A percentile compares a stretch with the other conserved stretches of the same genome.
Conservation (phyloP, 1,140 invertebrate genomes). For the Tetramorium simillimum region DNA sequence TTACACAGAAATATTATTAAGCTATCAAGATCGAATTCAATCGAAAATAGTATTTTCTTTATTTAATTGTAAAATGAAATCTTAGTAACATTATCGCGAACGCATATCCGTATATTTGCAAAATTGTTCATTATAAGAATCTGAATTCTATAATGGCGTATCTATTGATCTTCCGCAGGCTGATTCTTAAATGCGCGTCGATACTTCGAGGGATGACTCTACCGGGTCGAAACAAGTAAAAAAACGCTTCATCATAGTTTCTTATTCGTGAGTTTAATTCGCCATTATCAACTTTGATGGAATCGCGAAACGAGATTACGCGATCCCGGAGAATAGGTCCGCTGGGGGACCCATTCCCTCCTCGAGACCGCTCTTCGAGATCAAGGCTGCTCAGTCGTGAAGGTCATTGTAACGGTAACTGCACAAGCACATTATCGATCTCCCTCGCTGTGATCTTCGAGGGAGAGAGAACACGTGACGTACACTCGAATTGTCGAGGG, state of each 20-base stretch:
- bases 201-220: neutral
- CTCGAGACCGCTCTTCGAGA: slow-evolving; percentile 18
- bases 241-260: neutral
- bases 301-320: slow-evolving; percentile 25
- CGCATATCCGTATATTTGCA: neutral
- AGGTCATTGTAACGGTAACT: slow-evolving; percentile 32
- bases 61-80: neutral
- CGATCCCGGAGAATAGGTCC: neutral
- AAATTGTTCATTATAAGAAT: neutral
- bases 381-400: slow-evolving; percentile 32
- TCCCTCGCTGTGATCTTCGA: slow-evolving; percentile 1
- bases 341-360: neutral
- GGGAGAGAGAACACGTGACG: neutral
- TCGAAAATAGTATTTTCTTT: too few relatives aligned
- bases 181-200: neutral
- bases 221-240: neutral
- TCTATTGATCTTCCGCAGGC: neutral
- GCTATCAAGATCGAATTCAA: too few relatives aligned
- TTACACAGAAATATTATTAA: too few relatives aligned
- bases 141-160: neutral
- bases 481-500: neutral
- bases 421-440: neutral
- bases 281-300: slow-evolving; percentile 10
- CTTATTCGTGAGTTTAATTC: slow-evolving; percentile 14
- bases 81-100: neutral